Conservation (phyloP, 2,113 vertebrate species). For the Guaruba guarouba region DNA sequence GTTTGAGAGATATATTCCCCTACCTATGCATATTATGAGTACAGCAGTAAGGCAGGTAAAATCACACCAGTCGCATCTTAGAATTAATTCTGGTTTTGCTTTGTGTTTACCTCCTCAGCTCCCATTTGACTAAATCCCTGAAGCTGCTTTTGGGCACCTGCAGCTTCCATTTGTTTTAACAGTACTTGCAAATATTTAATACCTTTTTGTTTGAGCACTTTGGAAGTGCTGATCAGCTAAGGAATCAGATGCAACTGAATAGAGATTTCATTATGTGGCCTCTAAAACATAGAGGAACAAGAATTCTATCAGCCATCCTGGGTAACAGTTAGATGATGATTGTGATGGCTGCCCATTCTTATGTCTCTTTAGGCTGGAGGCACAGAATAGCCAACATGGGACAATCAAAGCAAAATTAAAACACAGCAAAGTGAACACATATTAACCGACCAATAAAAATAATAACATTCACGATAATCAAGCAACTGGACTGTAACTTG, state of each 20-base stretch:
- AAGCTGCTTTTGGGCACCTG: not conserved
- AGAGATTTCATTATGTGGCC: not conserved
- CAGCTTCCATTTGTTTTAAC: not conserved
- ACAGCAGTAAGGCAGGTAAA: not conserved
- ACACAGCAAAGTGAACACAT: not conserved
- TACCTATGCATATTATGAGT: not conserved
- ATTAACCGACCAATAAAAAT: constrained; percentile 31
- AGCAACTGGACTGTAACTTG: not conserved
- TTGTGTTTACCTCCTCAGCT: not conserved
- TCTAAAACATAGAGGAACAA: not conserved
- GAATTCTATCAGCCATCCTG: not conserved
- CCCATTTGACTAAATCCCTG: not conserved
- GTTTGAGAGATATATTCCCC: not conserved
- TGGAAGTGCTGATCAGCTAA: not conserved
- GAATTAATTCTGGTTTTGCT: not conserved
- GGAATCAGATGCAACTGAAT: not conserved
- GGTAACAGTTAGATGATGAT: not conserved
- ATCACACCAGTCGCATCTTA: not conserved
- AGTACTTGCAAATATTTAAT: not conserved
- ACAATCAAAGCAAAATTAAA: constrained; percentile 13
- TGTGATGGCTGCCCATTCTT: not conserved
- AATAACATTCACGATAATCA: constrained; percentile 34
- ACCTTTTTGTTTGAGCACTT: not conserved
- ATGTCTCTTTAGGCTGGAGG: not conserved
- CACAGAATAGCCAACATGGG: not conserved